phyloP scores from a whole-genome alignment of 2,888 invertebrate genomes.

The Cosmorhoe ocellata region DNA sequence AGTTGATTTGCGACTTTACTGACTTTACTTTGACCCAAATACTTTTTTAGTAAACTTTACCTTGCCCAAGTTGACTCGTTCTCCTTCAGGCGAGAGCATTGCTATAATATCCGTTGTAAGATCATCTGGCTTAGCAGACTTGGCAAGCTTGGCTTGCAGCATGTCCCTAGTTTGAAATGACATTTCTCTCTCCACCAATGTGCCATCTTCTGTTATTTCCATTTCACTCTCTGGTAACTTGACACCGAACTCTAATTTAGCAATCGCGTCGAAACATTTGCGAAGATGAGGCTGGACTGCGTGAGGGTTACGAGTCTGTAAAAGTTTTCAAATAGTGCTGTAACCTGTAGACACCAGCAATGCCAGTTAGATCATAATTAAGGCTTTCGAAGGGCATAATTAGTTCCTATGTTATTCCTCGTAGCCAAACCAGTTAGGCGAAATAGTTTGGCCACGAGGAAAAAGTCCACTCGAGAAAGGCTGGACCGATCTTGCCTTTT shows the following conservation, averaged over 20 bases:
- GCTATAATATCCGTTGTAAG: constrained; percentile 92
- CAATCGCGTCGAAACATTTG: constrained; percentile 94
- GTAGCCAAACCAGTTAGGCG: too few species aligned
- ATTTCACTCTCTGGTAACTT: constrained; percentile 78
- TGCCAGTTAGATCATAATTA: too few species aligned
- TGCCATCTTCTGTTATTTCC: constrained; percentile 78
- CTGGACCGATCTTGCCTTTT: too few species aligned
- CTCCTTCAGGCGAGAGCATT: constrained; percentile 95
- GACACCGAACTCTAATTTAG: constrained; percentile 89
- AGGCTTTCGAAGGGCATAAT: too few species aligned
- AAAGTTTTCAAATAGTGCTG: neutral
- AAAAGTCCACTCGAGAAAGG: too few species aligned
- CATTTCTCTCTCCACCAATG: constrained; percentile 69
- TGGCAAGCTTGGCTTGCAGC: constrained; percentile 68
- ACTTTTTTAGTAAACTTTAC: constrained; percentile 60
- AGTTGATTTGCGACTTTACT: too few species aligned
- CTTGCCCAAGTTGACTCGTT: constrained; percentile 89
- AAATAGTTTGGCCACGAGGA: too few species aligned
- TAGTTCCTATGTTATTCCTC: too few species aligned
- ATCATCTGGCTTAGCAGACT: constrained; percentile 67
- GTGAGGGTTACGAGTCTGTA: constrained; percentile 90
- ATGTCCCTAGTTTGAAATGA: constrained; percentile 67
- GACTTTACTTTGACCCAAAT: too few species aligned
- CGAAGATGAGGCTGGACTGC: constrained; percentile 95
- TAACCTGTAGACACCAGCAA: too few species aligned